A percentile compares a stretch with the other conserved stretches of the same genome.
Evolutionary conservation across 2,888 invertebrate genomes (phyloP).

Genomic region (Abrostola triplasia): DNA sequence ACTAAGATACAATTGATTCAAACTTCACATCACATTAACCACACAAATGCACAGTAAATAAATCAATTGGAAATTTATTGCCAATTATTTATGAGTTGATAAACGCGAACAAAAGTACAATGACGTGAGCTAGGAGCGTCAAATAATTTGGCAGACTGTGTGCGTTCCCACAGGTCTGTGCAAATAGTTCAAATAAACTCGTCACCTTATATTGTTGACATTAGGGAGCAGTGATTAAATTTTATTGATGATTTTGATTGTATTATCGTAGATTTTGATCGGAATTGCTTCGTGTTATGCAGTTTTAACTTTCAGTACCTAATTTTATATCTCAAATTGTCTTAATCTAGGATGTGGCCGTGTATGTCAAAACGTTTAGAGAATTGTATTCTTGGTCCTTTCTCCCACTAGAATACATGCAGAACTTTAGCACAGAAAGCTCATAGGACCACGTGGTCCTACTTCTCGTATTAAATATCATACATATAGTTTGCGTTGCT

Average conservation of each 20-base stretch:
- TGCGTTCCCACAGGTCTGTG: constrained; percentile 43
- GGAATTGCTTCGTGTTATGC: too few relatives aligned
- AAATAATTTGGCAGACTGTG: constrained; percentile 46
- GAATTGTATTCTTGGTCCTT: too few relatives aligned
- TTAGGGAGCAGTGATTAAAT: constrained; percentile 18
- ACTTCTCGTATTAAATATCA: constrained; percentile 47
- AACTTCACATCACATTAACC: neutral
- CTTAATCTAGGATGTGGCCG: too few relatives aligned
- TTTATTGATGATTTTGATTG: constrained; percentile 2
- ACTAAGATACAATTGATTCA: neutral
- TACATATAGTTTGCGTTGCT: constrained; percentile 14
- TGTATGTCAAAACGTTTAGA: too few relatives aligned
- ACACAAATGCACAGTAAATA: neutral
- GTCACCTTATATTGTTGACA: constrained; percentile 31
- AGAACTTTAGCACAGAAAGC: too few relatives aligned
- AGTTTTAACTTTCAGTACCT: too few relatives aligned
- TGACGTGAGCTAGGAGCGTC: constrained; percentile 12
- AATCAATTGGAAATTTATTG: constrained; percentile 7
- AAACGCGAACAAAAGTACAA: constrained; percentile 11
- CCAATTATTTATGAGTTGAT: constrained; percentile 29
- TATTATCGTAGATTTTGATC: constrained; percentile 4
- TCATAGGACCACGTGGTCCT: neutral
- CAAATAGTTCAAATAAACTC: constrained; percentile 44
- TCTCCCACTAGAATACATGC: too few relatives aligned
- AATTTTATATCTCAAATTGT: too few relatives aligned